phyloP scores from a whole-genome alignment of 1,140 invertebrate genomes.

The Anastrepha ludens region DNA sequence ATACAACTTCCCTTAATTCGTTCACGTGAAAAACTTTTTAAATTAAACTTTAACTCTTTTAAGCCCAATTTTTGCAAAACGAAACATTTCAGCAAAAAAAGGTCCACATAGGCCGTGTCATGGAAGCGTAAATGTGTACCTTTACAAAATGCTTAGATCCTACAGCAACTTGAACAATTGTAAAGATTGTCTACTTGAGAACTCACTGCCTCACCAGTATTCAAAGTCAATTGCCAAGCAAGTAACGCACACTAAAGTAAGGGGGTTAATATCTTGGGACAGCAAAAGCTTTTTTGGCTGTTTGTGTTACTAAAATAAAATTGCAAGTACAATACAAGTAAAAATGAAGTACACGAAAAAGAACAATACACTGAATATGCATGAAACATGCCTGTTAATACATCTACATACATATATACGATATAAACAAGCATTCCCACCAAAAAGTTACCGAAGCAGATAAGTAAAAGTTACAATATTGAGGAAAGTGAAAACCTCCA shows the following conservation, averaged over 20 bases:
- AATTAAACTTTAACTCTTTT: slow-evolving; percentile 17
- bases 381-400: not conserved
- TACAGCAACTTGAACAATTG: not conserved
- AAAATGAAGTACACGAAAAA: not conserved
- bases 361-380: not conserved
- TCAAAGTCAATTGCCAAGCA: slow-evolving; percentile 2
- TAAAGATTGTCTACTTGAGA: not conserved
- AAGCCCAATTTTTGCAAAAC: not conserved
- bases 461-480: not conserved
- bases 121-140: not conserved
- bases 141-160: not conserved
- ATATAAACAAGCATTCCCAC: not conserved
- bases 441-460: not conserved
- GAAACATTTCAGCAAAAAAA: not conserved
- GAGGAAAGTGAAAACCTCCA: slow-evolving; percentile 20
- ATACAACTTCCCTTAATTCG: not conserved
- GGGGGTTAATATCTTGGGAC: not conserved
- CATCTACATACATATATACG: too few species aligned
- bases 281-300: not conserved
- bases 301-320: not conserved
- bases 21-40: slow-evolving; percentile 25
- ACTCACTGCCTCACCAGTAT: not conserved
- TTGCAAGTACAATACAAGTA: not conserved
- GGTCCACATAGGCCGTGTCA: not conserved
- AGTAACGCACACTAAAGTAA: not conserved